Conservation (phyloP, 2,113 vertebrate species). For the Boulengerochromis microlepis region DNA sequence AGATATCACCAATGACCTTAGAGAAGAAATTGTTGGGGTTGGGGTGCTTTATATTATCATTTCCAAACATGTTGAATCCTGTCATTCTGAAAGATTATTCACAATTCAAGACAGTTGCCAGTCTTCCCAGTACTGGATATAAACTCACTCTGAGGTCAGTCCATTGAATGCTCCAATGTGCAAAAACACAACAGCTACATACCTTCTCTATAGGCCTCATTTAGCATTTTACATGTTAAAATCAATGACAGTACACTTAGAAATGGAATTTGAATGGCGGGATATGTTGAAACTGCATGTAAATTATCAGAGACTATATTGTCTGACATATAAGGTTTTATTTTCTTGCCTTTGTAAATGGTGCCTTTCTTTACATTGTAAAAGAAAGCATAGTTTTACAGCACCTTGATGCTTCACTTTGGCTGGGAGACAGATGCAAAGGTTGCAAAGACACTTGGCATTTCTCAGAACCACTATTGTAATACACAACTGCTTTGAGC, state of each 20-base stretch:
- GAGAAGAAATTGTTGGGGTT: neutral
- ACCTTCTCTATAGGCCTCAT: neutral
- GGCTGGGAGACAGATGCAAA: neutral
- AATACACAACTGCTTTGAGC: neutral
- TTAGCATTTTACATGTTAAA: neutral
- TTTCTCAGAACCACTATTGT: neutral
- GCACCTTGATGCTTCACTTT: neutral
- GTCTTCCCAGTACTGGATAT: neutral
- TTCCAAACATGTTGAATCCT: neutral
- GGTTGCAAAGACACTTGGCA: neutral
- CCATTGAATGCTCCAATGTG: neutral
- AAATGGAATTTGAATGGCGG: neutral
- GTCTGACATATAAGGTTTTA: neutral
- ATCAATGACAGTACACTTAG: neutral
- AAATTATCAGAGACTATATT: neutral
- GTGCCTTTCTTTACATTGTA: neutral
- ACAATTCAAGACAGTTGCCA: neutral
- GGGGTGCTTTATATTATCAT: neutral
- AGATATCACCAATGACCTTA: neutral
- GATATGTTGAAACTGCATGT: neutral
- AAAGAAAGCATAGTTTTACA: neutral
- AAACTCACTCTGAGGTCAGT: neutral
- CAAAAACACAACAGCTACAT: neutral
- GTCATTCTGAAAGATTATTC: neutral
- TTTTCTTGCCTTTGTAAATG: neutral